These are phyloP conservation scores for Heteractis magnifica DNA, from an alignment of 92 coral and sea anemone genomes.

Conservation along the genomic window DNA sequence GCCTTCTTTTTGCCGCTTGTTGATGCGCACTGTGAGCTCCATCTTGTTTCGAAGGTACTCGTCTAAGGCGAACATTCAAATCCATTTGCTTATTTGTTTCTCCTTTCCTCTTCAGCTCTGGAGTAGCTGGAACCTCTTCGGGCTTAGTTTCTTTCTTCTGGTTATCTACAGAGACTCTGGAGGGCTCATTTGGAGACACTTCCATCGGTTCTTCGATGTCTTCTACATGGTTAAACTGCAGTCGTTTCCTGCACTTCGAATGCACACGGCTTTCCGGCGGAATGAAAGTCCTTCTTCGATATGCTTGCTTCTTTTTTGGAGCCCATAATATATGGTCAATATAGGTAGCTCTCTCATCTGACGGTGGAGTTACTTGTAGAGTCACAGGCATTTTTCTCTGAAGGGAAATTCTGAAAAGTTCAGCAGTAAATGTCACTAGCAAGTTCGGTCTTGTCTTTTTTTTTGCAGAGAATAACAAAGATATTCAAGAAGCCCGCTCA, in stretches of 20 bases:
- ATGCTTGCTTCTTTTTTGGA: slow-evolving; percentile 65
- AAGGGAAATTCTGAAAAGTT: neutral
- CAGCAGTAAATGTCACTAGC: neutral
- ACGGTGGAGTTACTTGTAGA: slow-evolving; percentile 57
- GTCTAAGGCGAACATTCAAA: slow-evolving; percentile 15
- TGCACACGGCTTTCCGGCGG: slow-evolving; percentile 32
- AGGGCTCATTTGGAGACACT: slow-evolving; percentile 2
- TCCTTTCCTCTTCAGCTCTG: slow-evolving; percentile 8
- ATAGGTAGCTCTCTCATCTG: slow-evolving; percentile 42
- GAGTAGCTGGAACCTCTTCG: slow-evolving; percentile 25
- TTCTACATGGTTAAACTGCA: slow-evolving; percentile 47
- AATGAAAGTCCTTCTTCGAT: slow-evolving; percentile 44
- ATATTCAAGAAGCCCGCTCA: slow-evolving; percentile 38
- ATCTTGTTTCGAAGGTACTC: slow-evolving; percentile 15
- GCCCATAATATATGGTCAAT: slow-evolving; percentile 58
- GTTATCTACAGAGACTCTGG: neutral
- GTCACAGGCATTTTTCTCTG: slow-evolving; percentile 27
- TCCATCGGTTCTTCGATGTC: slow-evolving; percentile 36
- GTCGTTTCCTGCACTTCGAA: slow-evolving; percentile 66
- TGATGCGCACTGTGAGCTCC: slow-evolving; percentile 31
- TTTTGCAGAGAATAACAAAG: slow-evolving; percentile 4
- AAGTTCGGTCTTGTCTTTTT: slow-evolving; percentile 27
- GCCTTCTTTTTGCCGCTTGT: slow-evolving; percentile 56
- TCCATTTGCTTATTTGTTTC: slow-evolving; percentile 5
- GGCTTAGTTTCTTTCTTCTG: neutral